Evolutionary conservation across 2,888 invertebrate species (phyloP).

Genomic region (Kryphioiulus occultus): DNA sequence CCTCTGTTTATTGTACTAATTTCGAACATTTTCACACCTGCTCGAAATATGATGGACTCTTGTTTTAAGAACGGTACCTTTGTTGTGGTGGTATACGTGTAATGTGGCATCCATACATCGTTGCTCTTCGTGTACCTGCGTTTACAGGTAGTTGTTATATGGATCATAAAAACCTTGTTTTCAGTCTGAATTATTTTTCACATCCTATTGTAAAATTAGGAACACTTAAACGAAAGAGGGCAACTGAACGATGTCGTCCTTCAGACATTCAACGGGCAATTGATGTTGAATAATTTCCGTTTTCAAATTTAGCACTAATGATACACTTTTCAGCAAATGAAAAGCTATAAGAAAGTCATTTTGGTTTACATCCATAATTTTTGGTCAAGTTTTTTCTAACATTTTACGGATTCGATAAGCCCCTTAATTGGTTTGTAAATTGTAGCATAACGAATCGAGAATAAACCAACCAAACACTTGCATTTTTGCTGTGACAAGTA

Average conservation of each 20-base stretch:
- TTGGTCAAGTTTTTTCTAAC: background rate
- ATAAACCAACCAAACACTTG: no score
- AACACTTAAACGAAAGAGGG: conserved; percentile 3
- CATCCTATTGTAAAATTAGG: conserved; percentile 9
- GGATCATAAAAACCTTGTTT: conserved; percentile 26
- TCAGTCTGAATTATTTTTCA: conserved; percentile 31
- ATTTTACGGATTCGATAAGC: no score
- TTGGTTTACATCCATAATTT: background rate
- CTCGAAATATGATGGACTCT: conserved; percentile 27
- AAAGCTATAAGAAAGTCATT: background rate
- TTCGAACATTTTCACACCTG: conserved; percentile 11
- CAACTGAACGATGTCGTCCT: background rate
- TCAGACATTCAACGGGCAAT: background rate
- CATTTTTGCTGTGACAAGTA: no score
- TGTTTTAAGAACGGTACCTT: conserved; percentile 31
- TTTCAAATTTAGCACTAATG: background rate
- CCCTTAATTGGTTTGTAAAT: no score
- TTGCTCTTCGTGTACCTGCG: conserved; percentile 1
- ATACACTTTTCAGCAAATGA: background rate
- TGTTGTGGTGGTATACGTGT: background rate
- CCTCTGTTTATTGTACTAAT: conserved; percentile 14
- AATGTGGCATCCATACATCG: background rate
- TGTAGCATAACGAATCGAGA: no score
- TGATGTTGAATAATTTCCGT: background rate
- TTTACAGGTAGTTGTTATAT: conserved; percentile 22